A percentile compares a stretch with the other conserved stretches of the same genome.
phyloP scores from a whole-genome alignment of 2,113 vertebrate species.

The Melanostigma gelatinosum region DNA sequence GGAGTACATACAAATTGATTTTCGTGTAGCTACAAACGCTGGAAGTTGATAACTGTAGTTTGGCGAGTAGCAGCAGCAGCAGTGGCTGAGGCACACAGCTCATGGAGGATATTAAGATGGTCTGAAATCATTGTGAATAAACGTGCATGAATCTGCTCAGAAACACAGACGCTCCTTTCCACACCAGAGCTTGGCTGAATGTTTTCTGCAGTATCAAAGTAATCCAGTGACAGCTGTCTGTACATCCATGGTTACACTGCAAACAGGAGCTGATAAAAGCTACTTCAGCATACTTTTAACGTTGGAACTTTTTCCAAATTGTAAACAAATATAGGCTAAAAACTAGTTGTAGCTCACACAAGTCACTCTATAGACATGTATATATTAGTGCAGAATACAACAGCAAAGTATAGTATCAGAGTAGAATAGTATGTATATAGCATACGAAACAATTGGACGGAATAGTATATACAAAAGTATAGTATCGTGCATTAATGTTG shows the following conservation, averaged over 20 bases:
- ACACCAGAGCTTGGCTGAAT: background rate
- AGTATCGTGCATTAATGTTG: too few species aligned
- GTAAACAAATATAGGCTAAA: background rate
- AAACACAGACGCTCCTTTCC: background rate
- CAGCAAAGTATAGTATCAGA: background rate
- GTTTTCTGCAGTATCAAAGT: background rate
- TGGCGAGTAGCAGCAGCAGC: too few species aligned
- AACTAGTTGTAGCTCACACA: background rate
- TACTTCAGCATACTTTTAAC: background rate
- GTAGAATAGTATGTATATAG: too few species aligned
- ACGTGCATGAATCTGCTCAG: background rate
- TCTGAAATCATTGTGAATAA: background rate
- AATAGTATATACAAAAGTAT: too few species aligned
- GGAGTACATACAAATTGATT: too few species aligned
- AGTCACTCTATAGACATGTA: background rate
- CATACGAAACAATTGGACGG: too few species aligned
- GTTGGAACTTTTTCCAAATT: background rate
- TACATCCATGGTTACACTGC: background rate
- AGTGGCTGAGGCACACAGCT: too few species aligned
- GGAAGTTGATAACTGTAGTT: too few species aligned
- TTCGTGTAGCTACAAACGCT: too few species aligned
- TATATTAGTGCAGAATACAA: background rate
- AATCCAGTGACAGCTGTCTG: background rate
- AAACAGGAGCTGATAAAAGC: background rate
- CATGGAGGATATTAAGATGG: too few species aligned